phyloP scores from a whole-genome alignment of 2,797 vertebrate genomes.

The Parauchenoglanis ngamensis region DNA sequence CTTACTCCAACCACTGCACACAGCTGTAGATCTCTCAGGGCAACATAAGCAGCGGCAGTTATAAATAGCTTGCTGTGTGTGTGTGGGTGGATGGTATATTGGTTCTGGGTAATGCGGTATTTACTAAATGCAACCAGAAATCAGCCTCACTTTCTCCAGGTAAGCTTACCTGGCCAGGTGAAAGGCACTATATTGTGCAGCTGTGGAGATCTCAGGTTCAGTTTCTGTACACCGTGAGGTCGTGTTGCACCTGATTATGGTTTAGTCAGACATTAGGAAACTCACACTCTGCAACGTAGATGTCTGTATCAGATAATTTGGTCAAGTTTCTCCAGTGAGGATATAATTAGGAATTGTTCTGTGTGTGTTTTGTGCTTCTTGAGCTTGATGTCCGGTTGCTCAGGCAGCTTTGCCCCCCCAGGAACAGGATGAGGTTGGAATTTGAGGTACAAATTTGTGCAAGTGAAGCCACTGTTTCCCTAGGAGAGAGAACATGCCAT shows the following conservation, averaged over 20 bases:
- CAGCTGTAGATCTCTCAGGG: not conserved
- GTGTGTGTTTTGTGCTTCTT: conserved; percentile 36
- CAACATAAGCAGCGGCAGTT: not conserved
- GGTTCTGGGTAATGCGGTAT: not conserved
- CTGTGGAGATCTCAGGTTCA: not conserved
- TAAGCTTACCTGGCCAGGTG: conserved; percentile 7
- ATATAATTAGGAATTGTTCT: not conserved
- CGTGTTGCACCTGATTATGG: conserved; percentile 9
- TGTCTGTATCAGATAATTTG: conserved; percentile 28
- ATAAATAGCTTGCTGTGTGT: not conserved
- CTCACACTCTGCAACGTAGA: not conserved
- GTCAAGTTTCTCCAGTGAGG: conserved; percentile 7
- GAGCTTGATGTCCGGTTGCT: not conserved
- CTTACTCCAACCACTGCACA: not conserved
- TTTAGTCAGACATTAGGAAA: conserved; percentile 12
- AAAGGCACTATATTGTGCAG: conserved; percentile 1
- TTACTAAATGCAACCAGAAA: not conserved
- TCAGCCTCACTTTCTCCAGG: not conserved
- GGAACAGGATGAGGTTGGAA: not conserved
- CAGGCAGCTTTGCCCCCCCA: not conserved
- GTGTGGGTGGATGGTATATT: not conserved
- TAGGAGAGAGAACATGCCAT: not conserved
- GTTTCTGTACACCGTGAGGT: not conserved
- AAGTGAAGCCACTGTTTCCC: not conserved
- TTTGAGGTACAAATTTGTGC: not conserved